A percentile compares a stretch with the other conserved stretches of the same genome.
phyloP scores from a whole-genome alignment of 2,888 invertebrate genomes.

The Dromius quadrimaculatus region DNA sequence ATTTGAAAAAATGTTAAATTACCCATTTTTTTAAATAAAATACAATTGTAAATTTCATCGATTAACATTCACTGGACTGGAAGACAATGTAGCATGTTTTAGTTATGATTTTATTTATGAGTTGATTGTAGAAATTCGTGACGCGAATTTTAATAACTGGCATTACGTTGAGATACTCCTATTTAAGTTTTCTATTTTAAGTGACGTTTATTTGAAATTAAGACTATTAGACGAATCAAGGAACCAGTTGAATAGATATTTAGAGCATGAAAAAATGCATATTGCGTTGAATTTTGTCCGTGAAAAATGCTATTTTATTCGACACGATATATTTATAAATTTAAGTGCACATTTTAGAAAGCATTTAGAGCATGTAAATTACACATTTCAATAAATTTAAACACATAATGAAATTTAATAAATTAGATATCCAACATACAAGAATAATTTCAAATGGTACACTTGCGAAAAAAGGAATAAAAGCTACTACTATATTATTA shows the following conservation, averaged over 20 bases:
- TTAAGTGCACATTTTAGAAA: conserved; percentile 50
- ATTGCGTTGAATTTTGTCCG: conserved; percentile 47
- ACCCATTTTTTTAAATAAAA: background rate
- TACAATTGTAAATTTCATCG: background rate
- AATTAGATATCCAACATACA: too few species aligned
- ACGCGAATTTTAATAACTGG: conserved; percentile 6
- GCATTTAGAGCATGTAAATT: conserved; percentile 49
- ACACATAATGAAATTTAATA: conserved; percentile 44
- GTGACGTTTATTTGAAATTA: conserved; percentile 15
- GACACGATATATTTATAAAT: conserved; percentile 50
- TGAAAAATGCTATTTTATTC: conserved; percentile 42
- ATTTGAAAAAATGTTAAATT: too few species aligned
- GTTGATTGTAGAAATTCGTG: conserved; percentile 7
- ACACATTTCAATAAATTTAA: conserved; percentile 50
- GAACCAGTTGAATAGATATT: conserved; percentile 36
- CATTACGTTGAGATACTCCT: conserved; percentile 1
- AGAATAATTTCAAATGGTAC: too few species aligned
- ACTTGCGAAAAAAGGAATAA: too few species aligned
- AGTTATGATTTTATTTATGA: too few species aligned
- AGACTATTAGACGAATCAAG: conserved; percentile 21
- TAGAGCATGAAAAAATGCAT: conserved; percentile 52
- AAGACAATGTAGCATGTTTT: too few species aligned
- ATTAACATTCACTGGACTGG: too few species aligned
- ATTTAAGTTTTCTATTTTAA: background rate
- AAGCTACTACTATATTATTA: too few species aligned